phyloP scores from a whole-genome alignment of 2,113 vertebrate genomes.

The Ciconia maguari region DNA sequence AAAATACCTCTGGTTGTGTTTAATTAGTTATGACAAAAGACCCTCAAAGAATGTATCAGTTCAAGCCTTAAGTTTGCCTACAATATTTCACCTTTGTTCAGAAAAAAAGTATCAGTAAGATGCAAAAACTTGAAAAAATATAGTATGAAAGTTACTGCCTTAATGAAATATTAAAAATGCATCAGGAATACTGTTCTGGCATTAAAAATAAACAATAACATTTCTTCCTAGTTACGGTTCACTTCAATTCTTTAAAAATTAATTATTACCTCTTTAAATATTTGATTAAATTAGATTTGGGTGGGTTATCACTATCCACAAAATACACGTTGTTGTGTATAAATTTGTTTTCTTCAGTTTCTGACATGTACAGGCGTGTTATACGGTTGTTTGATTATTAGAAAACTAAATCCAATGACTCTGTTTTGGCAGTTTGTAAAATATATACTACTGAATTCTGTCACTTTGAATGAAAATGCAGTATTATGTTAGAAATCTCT shows the following conservation, averaged over 20 bases:
- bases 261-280: slow-evolving; percentile 81
- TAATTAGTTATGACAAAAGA: slow-evolving; percentile 34
- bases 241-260: slow-evolving; percentile 82
- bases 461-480: slow-evolving; percentile 49
- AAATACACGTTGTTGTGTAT: slow-evolving; percentile 48
- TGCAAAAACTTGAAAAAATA: slow-evolving; percentile 62
- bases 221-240: slow-evolving; percentile 74
- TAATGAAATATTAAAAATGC: slow-evolving; percentile 81
- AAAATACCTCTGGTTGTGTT: not conserved
- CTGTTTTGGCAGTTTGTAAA: slow-evolving; percentile 33
- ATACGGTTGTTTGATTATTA: slow-evolving; percentile 54
- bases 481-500: not conserved
- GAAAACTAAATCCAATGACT: slow-evolving; percentile 36
- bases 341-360: slow-evolving; percentile 60
- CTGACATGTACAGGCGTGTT: slow-evolving; percentile 61
- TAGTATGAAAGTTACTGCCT: slow-evolving; percentile 64
- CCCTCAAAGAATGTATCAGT: not conserved
- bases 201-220: slow-evolving; percentile 81
- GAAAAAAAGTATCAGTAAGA: slow-evolving; percentile 18
- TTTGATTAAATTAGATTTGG: slow-evolving; percentile 81
- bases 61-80: not conserved
- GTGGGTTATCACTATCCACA: slow-evolving; percentile 67
- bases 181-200: slow-evolving; percentile 77
- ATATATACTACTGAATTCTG: not conserved
- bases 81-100: slow-evolving; percentile 38